These are phyloP conservation scores for Drosophila tsacasi DNA, from an alignment of 1,140 invertebrate species.

Conservation along the genomic window DNA sequence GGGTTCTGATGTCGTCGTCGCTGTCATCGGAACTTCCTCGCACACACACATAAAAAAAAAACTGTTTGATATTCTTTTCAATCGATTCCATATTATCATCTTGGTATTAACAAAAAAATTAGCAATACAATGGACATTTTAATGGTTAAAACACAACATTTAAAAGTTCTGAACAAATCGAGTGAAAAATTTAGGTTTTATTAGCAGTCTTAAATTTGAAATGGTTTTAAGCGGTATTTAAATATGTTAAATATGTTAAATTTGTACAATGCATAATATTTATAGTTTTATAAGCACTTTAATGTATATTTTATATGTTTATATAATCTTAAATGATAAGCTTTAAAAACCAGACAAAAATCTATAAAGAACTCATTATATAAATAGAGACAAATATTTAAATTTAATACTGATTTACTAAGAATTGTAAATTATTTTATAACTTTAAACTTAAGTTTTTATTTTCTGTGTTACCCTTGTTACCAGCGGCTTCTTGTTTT, in stretches of 20 bases:
- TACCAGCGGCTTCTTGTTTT: background rate
- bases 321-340: background rate
- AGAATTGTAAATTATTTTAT: background rate
- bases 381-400: background rate
- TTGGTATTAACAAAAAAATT: background rate
- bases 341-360: no score
- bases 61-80: slow-evolving; percentile 15
- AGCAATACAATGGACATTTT: background rate
- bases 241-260: background rate
- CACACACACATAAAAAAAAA: slow-evolving; percentile 9
- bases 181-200: background rate
- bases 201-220: background rate
- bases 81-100: background rate
- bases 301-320: background rate
- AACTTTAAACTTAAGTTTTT: background rate
- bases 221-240: background rate
- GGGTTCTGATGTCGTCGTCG: slow-evolving; percentile 36
- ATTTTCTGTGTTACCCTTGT: background rate
- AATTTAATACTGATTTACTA: background rate
- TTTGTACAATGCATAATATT: background rate
- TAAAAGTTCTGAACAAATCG: background rate
- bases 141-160: background rate
- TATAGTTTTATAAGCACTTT: background rate
- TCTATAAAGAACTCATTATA: no score
- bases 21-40: slow-evolving; percentile 42